A percentile compares a stretch with the other conserved stretches of the same genome.
Conservation (phyloP, 2,113 vertebrate genomes). For the Alexandromys fortis region DNA sequence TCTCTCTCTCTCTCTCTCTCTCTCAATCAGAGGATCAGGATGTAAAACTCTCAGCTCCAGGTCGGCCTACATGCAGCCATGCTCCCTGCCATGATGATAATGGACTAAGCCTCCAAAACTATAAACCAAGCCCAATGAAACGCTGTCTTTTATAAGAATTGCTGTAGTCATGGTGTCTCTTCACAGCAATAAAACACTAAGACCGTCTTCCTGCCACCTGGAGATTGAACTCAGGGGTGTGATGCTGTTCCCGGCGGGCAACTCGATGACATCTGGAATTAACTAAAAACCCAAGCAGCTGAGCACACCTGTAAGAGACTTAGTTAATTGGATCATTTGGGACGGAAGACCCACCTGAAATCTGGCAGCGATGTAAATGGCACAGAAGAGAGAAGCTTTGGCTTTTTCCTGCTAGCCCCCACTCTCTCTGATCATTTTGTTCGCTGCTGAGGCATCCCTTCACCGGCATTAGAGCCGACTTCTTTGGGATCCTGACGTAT, state of each 20-base stretch:
- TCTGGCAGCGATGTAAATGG: background rate
- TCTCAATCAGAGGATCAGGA: background rate
- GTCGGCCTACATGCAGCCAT: background rate
- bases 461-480: background rate
- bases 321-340: background rate
- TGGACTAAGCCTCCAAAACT: background rate
- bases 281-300: background rate
- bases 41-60: background rate
- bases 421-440: background rate
- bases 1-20: too few species aligned
- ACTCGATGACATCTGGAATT: background rate
- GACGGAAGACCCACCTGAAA: background rate
- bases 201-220: background rate
- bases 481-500: background rate
- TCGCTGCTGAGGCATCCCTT: background rate
- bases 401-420: background rate
- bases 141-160: background rate
- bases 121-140: background rate
- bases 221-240: background rate
- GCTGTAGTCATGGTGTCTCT: background rate
- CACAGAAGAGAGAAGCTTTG: background rate
- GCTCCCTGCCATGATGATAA: background rate
- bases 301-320: background rate
- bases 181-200: background rate
- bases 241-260: background rate